Evolutionary conservation across 53 echinoderm and acorn worm genomes (phyloP).

Genomic region (Holothuria leucospilota): DNA sequence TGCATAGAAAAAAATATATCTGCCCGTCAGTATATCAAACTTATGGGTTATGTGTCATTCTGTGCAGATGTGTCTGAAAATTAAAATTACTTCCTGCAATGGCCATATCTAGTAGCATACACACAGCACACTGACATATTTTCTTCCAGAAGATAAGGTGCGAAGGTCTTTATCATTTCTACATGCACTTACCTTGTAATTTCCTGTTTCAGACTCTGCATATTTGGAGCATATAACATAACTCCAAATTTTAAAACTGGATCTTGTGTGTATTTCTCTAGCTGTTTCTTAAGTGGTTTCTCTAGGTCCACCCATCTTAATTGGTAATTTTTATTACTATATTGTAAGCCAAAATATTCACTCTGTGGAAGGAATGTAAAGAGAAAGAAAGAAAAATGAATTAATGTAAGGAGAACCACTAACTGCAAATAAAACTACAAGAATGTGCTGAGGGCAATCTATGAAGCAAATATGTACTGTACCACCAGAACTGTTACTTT

Average conservation of each 20-base stretch:
- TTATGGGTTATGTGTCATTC: too few species aligned
- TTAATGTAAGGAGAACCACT: neutral
- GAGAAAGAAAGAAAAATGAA: neutral
- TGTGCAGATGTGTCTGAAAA: too few species aligned
- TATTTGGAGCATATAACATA: conserved; percentile 87
- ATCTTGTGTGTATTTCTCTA: conserved; percentile 96
- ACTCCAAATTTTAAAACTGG: conserved; percentile 82
- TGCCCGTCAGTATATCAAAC: too few species aligned
- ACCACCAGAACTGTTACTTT: too few species aligned
- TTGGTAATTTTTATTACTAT: conserved; percentile 96
- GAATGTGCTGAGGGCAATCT: neutral
- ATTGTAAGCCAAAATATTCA: conserved; percentile 96
- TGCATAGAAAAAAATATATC: too few species aligned
- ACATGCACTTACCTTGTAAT: conserved; percentile 81
- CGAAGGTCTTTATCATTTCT: neutral
- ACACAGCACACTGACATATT: too few species aligned
- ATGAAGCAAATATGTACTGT: too few species aligned
- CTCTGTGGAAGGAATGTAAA: conserved; percentile 55
- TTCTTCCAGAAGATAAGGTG: too few species aligned
- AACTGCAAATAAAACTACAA: neutral
- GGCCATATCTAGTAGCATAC: too few species aligned
- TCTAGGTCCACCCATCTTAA: conserved; percentile 97
- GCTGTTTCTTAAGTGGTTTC: conserved; percentile 94
- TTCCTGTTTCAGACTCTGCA: conserved; percentile 86
- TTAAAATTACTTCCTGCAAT: too few species aligned